phyloP scores from a whole-genome alignment of 2,113 vertebrate genomes.

The Pseudorhombus dupliciocellatus region DNA sequence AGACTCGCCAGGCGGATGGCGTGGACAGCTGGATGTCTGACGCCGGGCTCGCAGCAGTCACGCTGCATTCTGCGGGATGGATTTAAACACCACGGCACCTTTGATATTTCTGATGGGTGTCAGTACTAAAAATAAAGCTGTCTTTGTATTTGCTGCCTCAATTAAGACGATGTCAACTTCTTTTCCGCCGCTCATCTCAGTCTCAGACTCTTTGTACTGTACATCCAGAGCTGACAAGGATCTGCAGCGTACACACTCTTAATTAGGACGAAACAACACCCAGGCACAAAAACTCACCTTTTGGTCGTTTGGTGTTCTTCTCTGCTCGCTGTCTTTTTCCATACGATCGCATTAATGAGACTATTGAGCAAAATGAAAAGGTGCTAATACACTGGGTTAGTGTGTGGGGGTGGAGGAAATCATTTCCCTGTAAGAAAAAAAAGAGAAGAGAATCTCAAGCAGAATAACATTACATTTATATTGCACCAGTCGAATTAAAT shows the following conservation, averaged over 20 bases:
- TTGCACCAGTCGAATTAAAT: constrained; percentile 28
- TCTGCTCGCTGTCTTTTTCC: not conserved
- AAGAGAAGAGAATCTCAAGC: not conserved
- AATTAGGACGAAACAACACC: constrained; percentile 12
- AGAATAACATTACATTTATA: constrained; percentile 20
- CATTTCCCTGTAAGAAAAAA: constrained; percentile 5
- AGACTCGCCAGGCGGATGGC: constrained; percentile 5
- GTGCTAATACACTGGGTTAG: constrained; percentile 21
- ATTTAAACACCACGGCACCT: not conserved
- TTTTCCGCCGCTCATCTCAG: not conserved
- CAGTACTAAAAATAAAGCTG: not conserved
- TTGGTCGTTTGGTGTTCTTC: not conserved
- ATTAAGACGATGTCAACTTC: not conserved
- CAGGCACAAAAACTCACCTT: not conserved
- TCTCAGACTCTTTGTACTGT: not conserved
- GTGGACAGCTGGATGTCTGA: constrained; percentile 4
- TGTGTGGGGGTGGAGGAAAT: constrained; percentile 39
- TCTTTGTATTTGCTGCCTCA: not conserved
- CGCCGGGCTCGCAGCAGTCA: not conserved
- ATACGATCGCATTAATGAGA: constrained; percentile 7
- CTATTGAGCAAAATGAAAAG: not conserved
- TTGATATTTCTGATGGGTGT: constrained; percentile 3
- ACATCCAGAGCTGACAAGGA: not conserved
- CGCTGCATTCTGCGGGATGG: not conserved
- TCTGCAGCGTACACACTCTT: not conserved